Base-by-base conservation (phyloP, 2,888 invertebrate species). In the Galerucella pusilla region DNA sequence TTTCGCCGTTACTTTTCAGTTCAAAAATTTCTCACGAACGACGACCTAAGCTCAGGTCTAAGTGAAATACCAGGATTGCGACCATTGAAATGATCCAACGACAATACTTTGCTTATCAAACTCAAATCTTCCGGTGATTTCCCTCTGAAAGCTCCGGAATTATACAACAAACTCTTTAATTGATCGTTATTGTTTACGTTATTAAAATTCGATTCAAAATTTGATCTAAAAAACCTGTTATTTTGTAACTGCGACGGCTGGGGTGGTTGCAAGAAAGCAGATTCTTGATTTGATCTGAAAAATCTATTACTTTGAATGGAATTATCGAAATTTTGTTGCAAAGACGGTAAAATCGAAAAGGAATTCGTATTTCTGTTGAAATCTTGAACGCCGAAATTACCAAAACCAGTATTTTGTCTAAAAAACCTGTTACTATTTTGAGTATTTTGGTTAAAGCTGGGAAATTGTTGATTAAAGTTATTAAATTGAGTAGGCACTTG, bases 101-200 rank as follows among this genome's bases (percentile, higher is more conserved):
- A 94, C 82, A 95, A 88, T 75, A 95, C 93, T 88, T 95, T 95
- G 64, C 94, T 93, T 52, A 95, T 94, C 82, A 95, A 93, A 85
- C 93, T 94, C 68, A 95, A 88, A 87, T 95, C 95, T 85, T 94
- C 94, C 73, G 91, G 91, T 7, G 73, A 75, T 80, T 91, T 89
- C 45, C 87, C 87, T 45, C 81, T 76, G 60, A 91, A 91, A 59
- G 94, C 89, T 52, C 93, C 93, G 67, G 92, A 92, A 85, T 93
- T 92, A 68, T 89, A 90, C 20, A 94, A 85, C 63, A 94, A 87
- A 80, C 91, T 91, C 82, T 92, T 92, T 65, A 94, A 88, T 81
- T 93, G 93, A 49, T 89, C 85, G 86, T 81, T 78, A 7, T 71
- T 71, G 63, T 76, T 76, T 45, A 46, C 61, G 54, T 63, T 72